These are phyloP conservation scores for Clamator glandarius DNA, from an alignment of 2,797 vertebrate genomes.

Conservation along the genomic window DNA sequence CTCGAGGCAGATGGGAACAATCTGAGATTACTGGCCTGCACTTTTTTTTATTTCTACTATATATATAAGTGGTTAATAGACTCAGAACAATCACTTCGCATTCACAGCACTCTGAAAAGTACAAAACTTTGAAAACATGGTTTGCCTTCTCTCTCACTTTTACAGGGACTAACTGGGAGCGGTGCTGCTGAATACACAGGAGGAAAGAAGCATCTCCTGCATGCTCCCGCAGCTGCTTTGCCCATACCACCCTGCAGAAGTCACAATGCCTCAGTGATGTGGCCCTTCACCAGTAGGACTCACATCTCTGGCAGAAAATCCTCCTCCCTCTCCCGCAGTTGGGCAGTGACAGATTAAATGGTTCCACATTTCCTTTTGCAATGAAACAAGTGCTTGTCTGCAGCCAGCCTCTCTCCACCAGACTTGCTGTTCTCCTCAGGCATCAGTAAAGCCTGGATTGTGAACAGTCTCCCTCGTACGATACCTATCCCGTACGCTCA, in stretches of 20 bases:
- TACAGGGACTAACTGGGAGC: neutral
- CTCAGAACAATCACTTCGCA: neutral
- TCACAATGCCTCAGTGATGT: rapidly evolving
- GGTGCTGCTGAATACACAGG: neutral
- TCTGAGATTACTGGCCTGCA: neutral
- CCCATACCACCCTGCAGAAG: rapidly evolving
- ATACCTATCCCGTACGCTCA: rapidly evolving
- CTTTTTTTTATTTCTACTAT: neutral
- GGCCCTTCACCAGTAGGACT: neutral
- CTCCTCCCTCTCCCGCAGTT: rapidly evolving
- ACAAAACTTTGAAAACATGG: neutral
- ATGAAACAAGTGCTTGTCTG: neutral
- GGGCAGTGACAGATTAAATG: neutral
- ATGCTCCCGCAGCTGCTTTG: rapidly evolving
- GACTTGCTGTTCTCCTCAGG: neutral
- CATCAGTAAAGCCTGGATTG: neutral
- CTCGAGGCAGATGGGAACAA: neutral
- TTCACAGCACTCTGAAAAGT: neutral
- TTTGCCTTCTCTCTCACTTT: neutral
- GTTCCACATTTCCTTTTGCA: neutral
- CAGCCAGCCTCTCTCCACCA: rapidly evolving
- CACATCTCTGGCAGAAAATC: neutral
- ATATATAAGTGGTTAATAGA: neutral
- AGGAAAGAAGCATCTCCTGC: neutral
- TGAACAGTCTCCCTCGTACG: neutral